Evolutionary conservation across 1,140 invertebrate genomes (phyloP), one percentile per base, ranked within the genome.

Genomic region (Drosophila cardini): DNA sequence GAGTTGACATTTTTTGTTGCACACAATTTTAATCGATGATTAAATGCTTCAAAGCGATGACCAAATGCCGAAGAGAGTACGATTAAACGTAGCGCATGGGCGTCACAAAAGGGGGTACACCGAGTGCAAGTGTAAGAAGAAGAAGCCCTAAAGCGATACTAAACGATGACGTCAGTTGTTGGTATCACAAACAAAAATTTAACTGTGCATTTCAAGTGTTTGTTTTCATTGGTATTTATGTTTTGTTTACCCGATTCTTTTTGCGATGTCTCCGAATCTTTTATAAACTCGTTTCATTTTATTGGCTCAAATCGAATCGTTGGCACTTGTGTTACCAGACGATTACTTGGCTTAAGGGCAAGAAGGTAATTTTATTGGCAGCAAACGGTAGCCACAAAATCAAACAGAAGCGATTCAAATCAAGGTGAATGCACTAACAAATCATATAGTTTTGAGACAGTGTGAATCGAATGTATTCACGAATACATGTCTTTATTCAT

Each of bases 161-260:
- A 7, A 30, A 9, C 26, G 58, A 55, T 71, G 68, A 71, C 58
- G 40, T 63, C 36, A 71, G 15, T 57, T 64, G 58, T 48, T 10
- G 50, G 58, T 15, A 26, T 70, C 72, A 69, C 67, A 72, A 11
- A 3, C 15, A 18, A 8, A 8, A 16, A 71, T 71, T 81, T 78
- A 83, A 84, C 72, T 73, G 81, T 73, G 64, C 56, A 71, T 85
- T 84, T 77, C 50, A 63, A 70, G 72, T 80, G 61, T 64, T 72
- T 57, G 11, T 56, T 70, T 48, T 46, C 26, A 45, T 34, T 64
- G 15, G 52, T 76, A 43, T 80, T 81, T 64, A 40, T 56, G 55
- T 50, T 68, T 52, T 56, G 58, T 60, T 67, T 46, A 30, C 38
- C 10, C 36, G 48, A 53, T 57, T 26, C 4, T 26, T 45, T 26